phyloP scores from a whole-genome alignment of 2,113 vertebrate species.

The Pipra filicauda region DNA sequence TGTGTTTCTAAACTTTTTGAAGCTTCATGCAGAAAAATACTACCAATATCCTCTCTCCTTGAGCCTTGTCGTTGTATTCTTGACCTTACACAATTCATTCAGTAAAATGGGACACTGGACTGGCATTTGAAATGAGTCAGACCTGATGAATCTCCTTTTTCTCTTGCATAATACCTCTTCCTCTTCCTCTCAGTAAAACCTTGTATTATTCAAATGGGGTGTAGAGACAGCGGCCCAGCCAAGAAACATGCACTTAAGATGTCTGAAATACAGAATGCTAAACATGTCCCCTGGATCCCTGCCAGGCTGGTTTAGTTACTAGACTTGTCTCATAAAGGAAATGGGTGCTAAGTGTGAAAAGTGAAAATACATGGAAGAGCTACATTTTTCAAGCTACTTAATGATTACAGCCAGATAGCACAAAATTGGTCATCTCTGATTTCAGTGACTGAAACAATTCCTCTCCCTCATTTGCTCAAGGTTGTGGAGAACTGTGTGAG shows the following conservation, averaged over 20 bases:
- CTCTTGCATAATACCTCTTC: not conserved
- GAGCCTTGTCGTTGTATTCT: not conserved
- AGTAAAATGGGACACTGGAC: not conserved
- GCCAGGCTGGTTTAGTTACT: slow-evolving; percentile 12
- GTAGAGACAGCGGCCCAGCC: not conserved
- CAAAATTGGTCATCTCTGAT: not conserved
- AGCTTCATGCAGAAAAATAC: not conserved
- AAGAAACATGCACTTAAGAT: slow-evolving; percentile 6
- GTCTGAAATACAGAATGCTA: slow-evolving; percentile 13
- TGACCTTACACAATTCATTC: slow-evolving; percentile 8
- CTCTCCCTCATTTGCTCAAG: not conserved
- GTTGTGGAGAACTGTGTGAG: not conserved
- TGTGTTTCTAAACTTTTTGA: not conserved
- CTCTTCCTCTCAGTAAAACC: not conserved
- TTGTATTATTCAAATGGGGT: slow-evolving; percentile 15
- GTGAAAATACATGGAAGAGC: not conserved
- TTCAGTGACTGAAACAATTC: not conserved
- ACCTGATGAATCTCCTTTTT: not conserved
- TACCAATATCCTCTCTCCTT: not conserved
- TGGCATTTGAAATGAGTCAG: slow-evolving; percentile 16
- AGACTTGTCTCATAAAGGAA: slow-evolving; percentile 16
- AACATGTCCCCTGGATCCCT: not conserved
- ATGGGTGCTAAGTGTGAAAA: slow-evolving; percentile 4
- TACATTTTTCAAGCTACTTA: not conserved
- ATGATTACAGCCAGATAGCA: not conserved